phyloP scores from a whole-genome alignment of 2,888 invertebrate genomes.

The Apodemia hepburni region DNA sequence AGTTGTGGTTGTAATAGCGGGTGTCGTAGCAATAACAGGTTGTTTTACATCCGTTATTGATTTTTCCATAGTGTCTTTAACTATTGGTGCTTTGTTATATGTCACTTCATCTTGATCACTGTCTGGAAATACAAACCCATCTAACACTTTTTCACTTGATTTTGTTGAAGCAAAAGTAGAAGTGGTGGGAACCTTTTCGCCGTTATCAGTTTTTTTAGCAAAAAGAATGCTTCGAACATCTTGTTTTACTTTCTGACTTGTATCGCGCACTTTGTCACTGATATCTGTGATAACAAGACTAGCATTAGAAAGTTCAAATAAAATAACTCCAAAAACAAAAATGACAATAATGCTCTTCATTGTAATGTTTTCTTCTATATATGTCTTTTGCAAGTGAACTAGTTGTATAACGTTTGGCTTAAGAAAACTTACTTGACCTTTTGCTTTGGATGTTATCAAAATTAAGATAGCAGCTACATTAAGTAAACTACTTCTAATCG shows the following conservation, averaged over 20 bases:
- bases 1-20: conserved; percentile 28
- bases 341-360: conserved; percentile 25
- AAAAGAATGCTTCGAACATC: conserved; percentile 38
- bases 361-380: conserved; percentile 18
- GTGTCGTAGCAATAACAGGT: conserved; percentile 3
- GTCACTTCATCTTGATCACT: neutral
- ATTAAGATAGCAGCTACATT: conserved; percentile 17
- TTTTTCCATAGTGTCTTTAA: neutral
- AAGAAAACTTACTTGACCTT: conserved; percentile 26
- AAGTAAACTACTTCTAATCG: conserved; percentile 7
- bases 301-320: conserved; percentile 33
- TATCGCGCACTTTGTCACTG: conserved; percentile 39
- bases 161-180: neutral
- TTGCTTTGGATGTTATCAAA: conserved; percentile 18
- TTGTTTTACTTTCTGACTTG: conserved; percentile 37
- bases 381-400: conserved; percentile 21
- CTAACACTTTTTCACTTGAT: neutral
- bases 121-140: neutral
- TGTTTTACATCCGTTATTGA: neutral
- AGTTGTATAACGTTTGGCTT: conserved; percentile 7
- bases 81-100: neutral
- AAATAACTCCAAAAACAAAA: conserved; percentile 19
- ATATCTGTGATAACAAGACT: conserved; percentile 37
- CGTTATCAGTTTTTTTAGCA: neutral
- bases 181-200: neutral